Conservation (phyloP, 2,113 vertebrate species). For the Colinus virginianus region DNA sequence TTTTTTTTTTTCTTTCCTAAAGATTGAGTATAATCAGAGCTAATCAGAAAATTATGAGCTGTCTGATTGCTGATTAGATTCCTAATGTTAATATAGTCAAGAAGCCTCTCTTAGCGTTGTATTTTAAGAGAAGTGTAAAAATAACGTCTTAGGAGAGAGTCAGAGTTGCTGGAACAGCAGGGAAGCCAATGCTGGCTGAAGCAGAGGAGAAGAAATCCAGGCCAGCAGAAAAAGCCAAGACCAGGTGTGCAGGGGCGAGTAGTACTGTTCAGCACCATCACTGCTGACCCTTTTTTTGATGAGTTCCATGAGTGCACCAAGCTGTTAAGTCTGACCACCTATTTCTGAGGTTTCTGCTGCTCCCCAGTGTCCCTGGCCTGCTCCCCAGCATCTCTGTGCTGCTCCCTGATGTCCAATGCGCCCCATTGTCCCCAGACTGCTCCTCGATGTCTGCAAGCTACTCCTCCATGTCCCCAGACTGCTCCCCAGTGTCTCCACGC, state of each 20-base stretch:
- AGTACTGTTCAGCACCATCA: background rate
- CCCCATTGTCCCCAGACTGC: no score
- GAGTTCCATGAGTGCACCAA: background rate
- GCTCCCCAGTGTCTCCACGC: background rate
- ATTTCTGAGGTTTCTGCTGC: background rate
- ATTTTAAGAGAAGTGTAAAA: constrained; percentile 85
- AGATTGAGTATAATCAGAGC: constrained; percentile 86
- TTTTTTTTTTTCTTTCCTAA: constrained; percentile 61
- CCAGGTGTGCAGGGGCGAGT: no score
- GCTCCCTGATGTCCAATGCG: background rate
- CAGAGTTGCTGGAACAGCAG: constrained; percentile 45
- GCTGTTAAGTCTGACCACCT: background rate
- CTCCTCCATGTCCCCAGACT: background rate
- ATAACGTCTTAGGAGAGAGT: constrained; percentile 74
- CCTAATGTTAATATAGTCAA: constrained; percentile 89
- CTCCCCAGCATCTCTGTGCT: background rate
- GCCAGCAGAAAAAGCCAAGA: background rate
- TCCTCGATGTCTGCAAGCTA: background rate
- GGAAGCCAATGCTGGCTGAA: background rate
- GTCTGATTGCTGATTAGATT: constrained; percentile 90
- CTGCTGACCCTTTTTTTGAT: no score
- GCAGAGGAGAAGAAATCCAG: background rate
- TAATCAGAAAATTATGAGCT: constrained; percentile 91
- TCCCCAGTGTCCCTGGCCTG: background rate
- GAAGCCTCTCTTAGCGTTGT: constrained; percentile 81